Evolutionary conservation across 2,113 vertebrate species (phyloP).

Genomic region (Ailurus styani): DNA sequence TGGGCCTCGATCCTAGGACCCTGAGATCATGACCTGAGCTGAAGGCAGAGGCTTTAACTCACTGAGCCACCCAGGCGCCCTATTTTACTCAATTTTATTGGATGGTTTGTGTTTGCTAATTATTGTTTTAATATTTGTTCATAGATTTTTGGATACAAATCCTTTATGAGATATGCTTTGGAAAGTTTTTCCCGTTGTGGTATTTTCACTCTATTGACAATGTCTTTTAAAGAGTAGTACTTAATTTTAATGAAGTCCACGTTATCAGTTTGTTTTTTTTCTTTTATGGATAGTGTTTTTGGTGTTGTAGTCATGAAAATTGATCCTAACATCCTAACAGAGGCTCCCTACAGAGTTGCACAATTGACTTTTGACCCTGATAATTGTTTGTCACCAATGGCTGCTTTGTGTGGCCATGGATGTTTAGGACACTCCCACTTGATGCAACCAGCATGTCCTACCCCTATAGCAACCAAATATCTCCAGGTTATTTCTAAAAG

Average conservation of each 20-base stretch:
- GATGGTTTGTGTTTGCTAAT: background rate
- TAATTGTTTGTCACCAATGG: background rate
- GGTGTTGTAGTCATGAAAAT: background rate
- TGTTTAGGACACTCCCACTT: background rate
- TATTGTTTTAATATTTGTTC: background rate
- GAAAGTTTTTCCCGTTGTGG: background rate
- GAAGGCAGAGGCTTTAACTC: too few relatives aligned
- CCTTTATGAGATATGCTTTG: background rate
- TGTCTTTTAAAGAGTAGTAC: background rate
- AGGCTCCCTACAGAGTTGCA: background rate
- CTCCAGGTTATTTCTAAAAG: background rate
- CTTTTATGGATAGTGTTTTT: background rate
- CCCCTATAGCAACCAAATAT: background rate
- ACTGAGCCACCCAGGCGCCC: too few relatives aligned
- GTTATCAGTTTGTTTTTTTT: background rate
- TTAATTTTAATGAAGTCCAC: background rate
- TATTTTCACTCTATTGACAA: background rate
- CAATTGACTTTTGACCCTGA: background rate
- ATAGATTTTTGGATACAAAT: background rate
- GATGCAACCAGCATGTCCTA: background rate
- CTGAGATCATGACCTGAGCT: too few relatives aligned
- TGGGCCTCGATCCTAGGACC: too few relatives aligned
- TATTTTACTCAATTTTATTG: background rate
- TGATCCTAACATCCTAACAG: background rate
- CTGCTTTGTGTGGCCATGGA: background rate